Base-by-base conservation (phyloP, 2,113 vertebrate genomes). In the Tyto alba region DNA sequence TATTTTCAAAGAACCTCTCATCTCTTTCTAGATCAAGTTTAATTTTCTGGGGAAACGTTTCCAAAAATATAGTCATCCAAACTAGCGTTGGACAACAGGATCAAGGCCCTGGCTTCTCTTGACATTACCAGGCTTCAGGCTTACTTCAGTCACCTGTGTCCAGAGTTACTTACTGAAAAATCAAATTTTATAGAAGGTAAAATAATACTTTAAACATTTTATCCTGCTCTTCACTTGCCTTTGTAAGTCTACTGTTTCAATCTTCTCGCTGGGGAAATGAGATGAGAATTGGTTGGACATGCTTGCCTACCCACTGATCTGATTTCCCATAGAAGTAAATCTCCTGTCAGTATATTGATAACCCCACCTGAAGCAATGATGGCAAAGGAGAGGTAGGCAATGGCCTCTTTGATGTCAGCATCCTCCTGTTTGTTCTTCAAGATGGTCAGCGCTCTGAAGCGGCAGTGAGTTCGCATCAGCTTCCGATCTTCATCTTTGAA, bases 321-420 rank as follows among this genome's bases (percentile, higher is more conserved):
- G 32, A 25, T 20, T 87, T 89, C 57, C 38, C 25, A 15, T 1
- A 40, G 21, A 80, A 60, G 21, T 45, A 62, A 32, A 59, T 69
- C 52, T 76, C 27, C 74, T 55, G 3, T 25, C 21, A 12, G 53
- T 19, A 32, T 40, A 27, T 26, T 21, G 15, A 14, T 45, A 63
- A 36, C 67, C 93, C 94, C 94, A 99, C 99, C 99, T 92, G 99
- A 98, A 71, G 98, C 98, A 53, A 99, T 99, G 96, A 99, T 99
- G 90, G 99, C 99, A 84, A 99, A 98, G 57, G 99, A 99, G 40
- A 99, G 98, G 93, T 99, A 99, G 10, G 98, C 95, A 68, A 99
- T 97, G 66, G 99, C 98, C 94, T 99, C 99, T 88, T 96, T 98
- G 85, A 99, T 84, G 67, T 93, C 97, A n/a, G 88, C 85, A 26